These are phyloP conservation scores for Eupeodes corollae DNA, from an alignment of 1,140 invertebrate genomes.

Conservation along the genomic window DNA sequence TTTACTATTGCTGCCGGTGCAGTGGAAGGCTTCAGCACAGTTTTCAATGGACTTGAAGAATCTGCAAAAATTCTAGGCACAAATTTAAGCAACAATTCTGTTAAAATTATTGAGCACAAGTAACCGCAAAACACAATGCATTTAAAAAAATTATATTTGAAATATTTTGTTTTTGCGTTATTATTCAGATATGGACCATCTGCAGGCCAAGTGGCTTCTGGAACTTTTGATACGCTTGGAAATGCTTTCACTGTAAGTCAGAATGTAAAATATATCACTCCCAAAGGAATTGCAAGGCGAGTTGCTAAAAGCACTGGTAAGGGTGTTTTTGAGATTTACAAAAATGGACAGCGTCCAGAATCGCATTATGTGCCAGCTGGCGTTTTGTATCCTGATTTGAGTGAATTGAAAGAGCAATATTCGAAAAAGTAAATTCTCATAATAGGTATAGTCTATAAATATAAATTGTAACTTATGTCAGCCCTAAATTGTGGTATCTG, in stretches of 20 bases:
- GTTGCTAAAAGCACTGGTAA: conserved; percentile 54
- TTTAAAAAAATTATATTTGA: neutral
- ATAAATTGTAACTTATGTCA: too few species aligned
- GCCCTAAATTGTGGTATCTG: too few species aligned
- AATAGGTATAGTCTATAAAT: too few species aligned
- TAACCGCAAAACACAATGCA: conserved; percentile 21
- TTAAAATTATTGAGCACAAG: conserved; percentile 58
- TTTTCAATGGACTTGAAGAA: conserved; percentile 54
- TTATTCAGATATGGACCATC: conserved; percentile 49
- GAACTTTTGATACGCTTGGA: conserved; percentile 50
- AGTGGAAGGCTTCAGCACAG: conserved; percentile 53
- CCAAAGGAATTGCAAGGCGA: conserved; percentile 51
- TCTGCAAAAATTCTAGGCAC: conserved; percentile 51
- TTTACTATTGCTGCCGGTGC: conserved; percentile 56
- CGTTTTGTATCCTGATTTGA: conserved; percentile 26
- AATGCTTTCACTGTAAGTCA: conserved; percentile 48
- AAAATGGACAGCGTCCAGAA: conserved; percentile 19
- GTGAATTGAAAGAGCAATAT: conserved; percentile 17
- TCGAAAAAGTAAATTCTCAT: too few species aligned
- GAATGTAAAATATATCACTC: conserved; percentile 48
- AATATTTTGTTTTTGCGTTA: neutral
- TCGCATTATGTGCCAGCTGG: conserved; percentile 31
- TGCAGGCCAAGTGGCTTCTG: conserved; percentile 45
- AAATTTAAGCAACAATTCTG: conserved; percentile 56
- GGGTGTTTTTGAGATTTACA: conserved; percentile 42